Conservation (phyloP, 2,113 vertebrate species). For the Sus scrofa region T2T-Sscrofa CM000830.6:10782001-10782500, state of each 20-base stretch:
- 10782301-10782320: not conserved
- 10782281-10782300: not conserved
- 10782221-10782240: not conserved
- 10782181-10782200: not conserved
- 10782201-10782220: not conserved
- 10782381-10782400: not conserved
- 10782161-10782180: not conserved
- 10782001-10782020: not conserved
- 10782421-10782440: not conserved
- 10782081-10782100: constrained; percentile 38
- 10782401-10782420: not conserved
- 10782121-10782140: not conserved
- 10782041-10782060: constrained; percentile 24
- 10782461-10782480: not conserved
- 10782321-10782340: not conserved
- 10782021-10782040: constrained; percentile 31
- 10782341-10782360: not conserved
- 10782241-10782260: not conserved
- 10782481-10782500: not conserved
- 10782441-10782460: accelerated
- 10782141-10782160: too few species aligned
- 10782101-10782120: constrained; percentile 11
- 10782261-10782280: not conserved
- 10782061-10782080: constrained; percentile 1
- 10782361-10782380: not conserved